Percentiles rank a stretch among this genome's conserved stretches.
Evolutionary conservation across 2,113 vertebrate species (phyloP).

Genomic region (Sinocyclocheilus rhinocerous): DNA sequence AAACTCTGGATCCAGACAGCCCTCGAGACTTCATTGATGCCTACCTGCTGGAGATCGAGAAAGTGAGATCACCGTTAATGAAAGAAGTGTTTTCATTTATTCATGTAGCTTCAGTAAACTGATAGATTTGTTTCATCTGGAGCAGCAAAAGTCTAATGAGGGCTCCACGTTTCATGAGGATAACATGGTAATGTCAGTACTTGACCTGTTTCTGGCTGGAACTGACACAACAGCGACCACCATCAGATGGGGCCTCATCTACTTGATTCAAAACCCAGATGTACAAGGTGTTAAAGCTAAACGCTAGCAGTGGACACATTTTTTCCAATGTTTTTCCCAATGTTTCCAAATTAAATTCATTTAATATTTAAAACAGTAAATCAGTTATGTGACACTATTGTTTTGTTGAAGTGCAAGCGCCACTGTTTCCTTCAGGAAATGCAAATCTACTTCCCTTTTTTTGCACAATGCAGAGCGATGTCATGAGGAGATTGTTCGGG

Average conservation of each 20-base stretch:
- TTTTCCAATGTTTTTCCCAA: background rate
- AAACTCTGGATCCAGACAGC: slow-evolving; percentile 52
- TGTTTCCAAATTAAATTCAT: background rate
- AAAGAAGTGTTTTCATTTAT: background rate
- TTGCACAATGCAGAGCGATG: slow-evolving; percentile 42
- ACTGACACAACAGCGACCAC: slow-evolving; percentile 73
- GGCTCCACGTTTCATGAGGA: slow-evolving; percentile 71
- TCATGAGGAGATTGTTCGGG: slow-evolving; percentile 54
- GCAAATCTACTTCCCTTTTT: background rate
- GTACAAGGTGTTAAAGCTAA: slow-evolving; percentile 60
- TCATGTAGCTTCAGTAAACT: background rate
- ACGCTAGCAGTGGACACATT: background rate
- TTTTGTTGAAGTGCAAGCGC: background rate
- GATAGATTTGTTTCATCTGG: background rate
- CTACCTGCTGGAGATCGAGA: slow-evolving; percentile 59
- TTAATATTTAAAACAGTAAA: background rate
- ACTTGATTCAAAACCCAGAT: slow-evolving; percentile 70
- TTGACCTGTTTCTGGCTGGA: slow-evolving; percentile 76
- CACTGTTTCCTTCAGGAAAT: background rate
- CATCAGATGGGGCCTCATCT: slow-evolving; percentile 75
- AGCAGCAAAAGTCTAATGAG: slow-evolving; percentile 63
- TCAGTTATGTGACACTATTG: background rate
- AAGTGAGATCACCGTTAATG: slow-evolving; percentile 36
- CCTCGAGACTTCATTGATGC: slow-evolving; percentile 59
- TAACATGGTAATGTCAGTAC: slow-evolving; percentile 71